These are phyloP conservation scores for Solen grandis DNA, from an alignment of 1,140 invertebrate genomes.

Conservation along the genomic window DNA sequence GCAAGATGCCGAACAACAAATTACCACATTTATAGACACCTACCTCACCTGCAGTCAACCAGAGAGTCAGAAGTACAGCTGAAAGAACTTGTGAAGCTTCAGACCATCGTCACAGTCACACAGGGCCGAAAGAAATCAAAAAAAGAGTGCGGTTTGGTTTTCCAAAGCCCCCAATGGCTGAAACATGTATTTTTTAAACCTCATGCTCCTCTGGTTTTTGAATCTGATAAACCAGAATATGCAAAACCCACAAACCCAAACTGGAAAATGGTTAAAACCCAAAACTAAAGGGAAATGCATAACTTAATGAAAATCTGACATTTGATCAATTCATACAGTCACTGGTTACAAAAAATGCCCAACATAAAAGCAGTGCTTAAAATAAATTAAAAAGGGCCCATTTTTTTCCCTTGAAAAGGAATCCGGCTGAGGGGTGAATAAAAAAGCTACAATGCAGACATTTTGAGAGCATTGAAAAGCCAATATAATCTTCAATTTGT, in stretches of 20 bases:
- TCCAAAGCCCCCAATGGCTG: too few species aligned
- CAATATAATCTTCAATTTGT: constrained; percentile 7
- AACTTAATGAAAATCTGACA: not conserved
- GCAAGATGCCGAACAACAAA: not conserved
- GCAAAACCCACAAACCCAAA: too few species aligned
- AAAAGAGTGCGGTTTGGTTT: constrained; percentile 8
- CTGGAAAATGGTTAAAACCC: too few species aligned
- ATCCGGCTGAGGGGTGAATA: not conserved
- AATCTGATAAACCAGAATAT: too few species aligned
- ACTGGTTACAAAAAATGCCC: not conserved
- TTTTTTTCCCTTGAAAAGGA: constrained; percentile 6
- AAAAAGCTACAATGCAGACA: constrained; percentile 1
- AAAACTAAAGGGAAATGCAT: too few species aligned
- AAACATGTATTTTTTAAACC: too few species aligned
- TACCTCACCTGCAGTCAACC: constrained; percentile 7
- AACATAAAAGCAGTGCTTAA: not conserved
- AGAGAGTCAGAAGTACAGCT: not conserved
- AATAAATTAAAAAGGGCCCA: not conserved
- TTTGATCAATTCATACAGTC: not conserved
- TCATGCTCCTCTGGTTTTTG: too few species aligned
- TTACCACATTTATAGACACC: constrained; percentile 2
- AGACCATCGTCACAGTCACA: constrained; percentile 4
- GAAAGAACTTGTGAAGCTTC: constrained; percentile 5
- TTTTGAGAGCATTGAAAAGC: constrained; percentile 7
- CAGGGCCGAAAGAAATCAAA: not conserved